A percentile compares a stretch with the other conserved stretches of the same genome.
phyloP scores from a whole-genome alignment of 1,140 invertebrate species.

The Branchinecta lindahli region DNA sequence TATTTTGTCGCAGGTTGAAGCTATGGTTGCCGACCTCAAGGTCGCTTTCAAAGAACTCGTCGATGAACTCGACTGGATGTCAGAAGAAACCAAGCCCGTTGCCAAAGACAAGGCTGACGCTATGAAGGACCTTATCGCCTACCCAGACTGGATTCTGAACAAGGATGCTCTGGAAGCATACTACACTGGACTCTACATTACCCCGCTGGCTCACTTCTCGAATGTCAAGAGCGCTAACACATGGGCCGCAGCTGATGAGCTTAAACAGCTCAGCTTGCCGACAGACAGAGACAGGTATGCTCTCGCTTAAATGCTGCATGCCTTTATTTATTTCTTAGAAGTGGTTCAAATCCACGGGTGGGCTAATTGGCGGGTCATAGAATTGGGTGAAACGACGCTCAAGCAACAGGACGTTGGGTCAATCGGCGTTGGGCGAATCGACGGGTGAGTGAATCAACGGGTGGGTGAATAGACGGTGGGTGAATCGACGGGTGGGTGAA shows the following conservation, averaged over 20 bases:
- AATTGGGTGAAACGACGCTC: no score
- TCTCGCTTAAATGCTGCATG: background rate
- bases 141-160: conserved; percentile 44
- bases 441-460: no score
- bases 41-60: conserved; percentile 39
- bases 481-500: no score
- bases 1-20: conserved; percentile 32
- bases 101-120: conserved; percentile 41
- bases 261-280: background rate
- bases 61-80: conserved; percentile 43
- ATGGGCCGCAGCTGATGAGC: conserved; percentile 20
- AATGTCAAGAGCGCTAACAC: conserved; percentile 26
- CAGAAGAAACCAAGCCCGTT: conserved; percentile 36
- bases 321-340: conserved; percentile 13
- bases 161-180: conserved; percentile 34
- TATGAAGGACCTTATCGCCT: conserved; percentile 47
- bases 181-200: conserved; percentile 28
- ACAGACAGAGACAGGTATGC: conserved; percentile 3
- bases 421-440: no score
- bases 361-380: no score
- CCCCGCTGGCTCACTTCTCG: conserved; percentile 27
- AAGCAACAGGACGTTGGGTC: no score
- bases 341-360: no score
- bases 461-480: no score
- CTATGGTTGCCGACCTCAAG: conserved; percentile 42